phyloP scores from a whole-genome alignment of 2,888 invertebrate species.

The Andrena marginata region DNA sequence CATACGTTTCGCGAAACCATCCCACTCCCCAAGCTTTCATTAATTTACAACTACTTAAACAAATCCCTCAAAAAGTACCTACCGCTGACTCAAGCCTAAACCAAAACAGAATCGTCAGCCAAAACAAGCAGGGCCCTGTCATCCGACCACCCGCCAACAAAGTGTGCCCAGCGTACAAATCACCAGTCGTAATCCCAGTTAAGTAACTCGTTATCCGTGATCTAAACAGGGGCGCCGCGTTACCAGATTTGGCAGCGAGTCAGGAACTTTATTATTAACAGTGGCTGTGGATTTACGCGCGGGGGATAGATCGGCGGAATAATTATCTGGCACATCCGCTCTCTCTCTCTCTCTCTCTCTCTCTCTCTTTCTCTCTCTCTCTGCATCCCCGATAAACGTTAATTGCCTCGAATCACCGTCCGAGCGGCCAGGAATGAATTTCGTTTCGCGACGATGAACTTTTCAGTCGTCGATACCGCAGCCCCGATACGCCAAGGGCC shows the following conservation, averaged over 20 bases:
- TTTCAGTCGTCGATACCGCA: background rate
- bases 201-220: conserved; percentile 14
- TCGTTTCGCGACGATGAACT: background rate
- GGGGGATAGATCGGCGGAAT: conserved; percentile 29
- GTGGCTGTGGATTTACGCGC: conserved; percentile 48
- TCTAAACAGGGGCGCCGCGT: conserved; percentile 27
- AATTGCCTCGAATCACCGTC: conserved; percentile 2
- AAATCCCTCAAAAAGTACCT: too few species aligned
- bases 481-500: background rate
- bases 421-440: background rate
- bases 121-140: background rate
- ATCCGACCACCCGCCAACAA: background rate
- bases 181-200: background rate
- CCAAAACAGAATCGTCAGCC: background rate
- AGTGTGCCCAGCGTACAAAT: conserved; percentile 15
- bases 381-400: background rate
- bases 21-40: too few species aligned
- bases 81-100: too few species aligned
- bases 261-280: conserved; percentile 64
- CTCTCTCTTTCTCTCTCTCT: too few species aligned
- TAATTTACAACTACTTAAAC: too few species aligned
- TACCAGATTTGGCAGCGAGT: conserved; percentile 41
- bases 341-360: too few species aligned
- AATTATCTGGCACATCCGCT: conserved; percentile 18
- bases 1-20: background rate